Evolutionary conservation across 2,797 vertebrate species (phyloP), one percentile per base, ranked within the genome.

Genomic region (Darevskia mixta): DNA sequence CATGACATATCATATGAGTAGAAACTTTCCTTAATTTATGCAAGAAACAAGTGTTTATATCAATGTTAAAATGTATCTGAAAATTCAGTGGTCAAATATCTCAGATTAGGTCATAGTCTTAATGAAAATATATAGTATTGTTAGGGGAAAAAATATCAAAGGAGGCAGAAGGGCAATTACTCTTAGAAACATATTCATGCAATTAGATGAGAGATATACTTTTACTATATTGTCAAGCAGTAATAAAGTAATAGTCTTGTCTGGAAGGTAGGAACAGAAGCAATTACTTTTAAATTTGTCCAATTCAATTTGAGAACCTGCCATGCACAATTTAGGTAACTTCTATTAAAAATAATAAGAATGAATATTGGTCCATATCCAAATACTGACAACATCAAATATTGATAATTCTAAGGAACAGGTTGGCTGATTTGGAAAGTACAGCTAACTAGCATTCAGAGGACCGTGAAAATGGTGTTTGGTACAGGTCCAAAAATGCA

Each of bases 141-240:
- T 83, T 69, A 43, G 94, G 88, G 77, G 83, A 94, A 43, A 94
- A 82, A 55, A 82, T 79, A 67, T 91, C 75, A 95, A 1, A 43
- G 93, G 87, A 82, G 82, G 23, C 3, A 89, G 88, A 92, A 90
- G 45, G 81, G 87, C 82, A 3, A 79, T 71, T 87, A 87, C 41
- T 93, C 1, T 2, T 81, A 90, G 38, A 93, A 76, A 49, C 43
- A 7, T 58, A 77, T 94, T 82, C 4, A 67, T 71, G 61, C 76
- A 35, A 78, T 87, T 38, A 82, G 29, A 35, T 90, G 91, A 92
- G 88, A 92, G 92, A 82, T 89, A 11, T 20, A 64, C 2, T 73
- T 64, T 41, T 49, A 71, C 23, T 35, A 5, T 32, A 17, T 41
- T 64, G 11, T 43, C 55, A 72, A 49, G 32, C n/a, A 58, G 23